Evolutionary conservation across 2,113 vertebrate species (phyloP).

Genomic region (Grammomys surdaster): DNA sequence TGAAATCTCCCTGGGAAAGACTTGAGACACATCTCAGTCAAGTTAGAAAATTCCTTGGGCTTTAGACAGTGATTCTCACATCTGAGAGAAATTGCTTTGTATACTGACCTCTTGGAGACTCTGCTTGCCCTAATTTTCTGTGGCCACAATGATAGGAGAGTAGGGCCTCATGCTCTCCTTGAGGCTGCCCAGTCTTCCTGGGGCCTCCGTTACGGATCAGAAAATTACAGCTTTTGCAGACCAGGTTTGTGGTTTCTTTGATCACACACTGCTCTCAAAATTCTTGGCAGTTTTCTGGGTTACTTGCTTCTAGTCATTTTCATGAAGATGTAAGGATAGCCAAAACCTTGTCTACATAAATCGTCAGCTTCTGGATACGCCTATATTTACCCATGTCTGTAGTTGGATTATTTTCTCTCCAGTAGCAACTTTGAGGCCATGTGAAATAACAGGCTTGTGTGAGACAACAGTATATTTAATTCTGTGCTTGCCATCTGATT

Average conservation of each 20-base stretch:
- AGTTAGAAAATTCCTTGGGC: not conserved
- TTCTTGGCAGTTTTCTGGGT: slow-evolving; percentile 66
- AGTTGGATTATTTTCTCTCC: slow-evolving; percentile 49
- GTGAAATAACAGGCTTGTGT: slow-evolving; percentile 72
- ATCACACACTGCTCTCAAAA: slow-evolving; percentile 63
- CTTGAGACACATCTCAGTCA: not conserved
- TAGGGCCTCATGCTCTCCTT: slow-evolving; percentile 32
- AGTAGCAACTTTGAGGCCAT: slow-evolving; percentile 69
- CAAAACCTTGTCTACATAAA: slow-evolving; percentile 50
- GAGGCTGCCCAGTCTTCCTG: slow-evolving; percentile 39
- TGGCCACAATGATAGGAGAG: slow-evolving; percentile 45
- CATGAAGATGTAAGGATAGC: slow-evolving; percentile 52
- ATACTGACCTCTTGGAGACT: slow-evolving; percentile 64
- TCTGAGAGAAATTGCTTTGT: slow-evolving; percentile 51
- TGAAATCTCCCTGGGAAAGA: slow-evolving; percentile 43
- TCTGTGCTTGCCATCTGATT: slow-evolving; percentile 57
- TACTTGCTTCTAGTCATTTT: slow-evolving; percentile 58
- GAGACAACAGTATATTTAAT: slow-evolving; percentile 67
- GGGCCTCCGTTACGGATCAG: slow-evolving; percentile 45
- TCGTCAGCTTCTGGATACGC: slow-evolving; percentile 25
- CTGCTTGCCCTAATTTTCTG: slow-evolving; percentile 27
- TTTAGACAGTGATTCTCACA: not conserved
- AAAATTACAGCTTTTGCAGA: slow-evolving; percentile 68
- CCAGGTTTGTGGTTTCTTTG: slow-evolving; percentile 77
- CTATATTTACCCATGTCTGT: slow-evolving; percentile 65